Percentiles rank a stretch among this genome's conserved stretches.
phyloP scores from a whole-genome alignment of 2,888 invertebrate genomes.

The Volucella zonaria region DNA sequence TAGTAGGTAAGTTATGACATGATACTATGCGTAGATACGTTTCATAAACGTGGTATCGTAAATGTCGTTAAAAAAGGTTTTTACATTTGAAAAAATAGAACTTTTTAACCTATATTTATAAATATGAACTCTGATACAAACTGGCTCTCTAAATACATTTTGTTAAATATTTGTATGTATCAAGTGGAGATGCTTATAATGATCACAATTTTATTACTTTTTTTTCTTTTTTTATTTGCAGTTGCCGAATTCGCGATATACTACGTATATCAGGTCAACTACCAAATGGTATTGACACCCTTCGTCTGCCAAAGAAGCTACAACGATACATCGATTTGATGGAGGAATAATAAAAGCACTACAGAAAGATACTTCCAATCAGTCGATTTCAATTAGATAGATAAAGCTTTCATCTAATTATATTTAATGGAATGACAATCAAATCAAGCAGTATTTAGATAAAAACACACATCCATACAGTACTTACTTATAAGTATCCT shows the following conservation, averaged over 20 bases:
- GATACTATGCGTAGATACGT: too few relatives aligned
- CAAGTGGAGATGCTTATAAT: neutral
- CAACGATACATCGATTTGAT: constrained; percentile 89
- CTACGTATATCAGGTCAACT: constrained; percentile 88
- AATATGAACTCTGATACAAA: too few relatives aligned
- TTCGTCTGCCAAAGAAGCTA: constrained; percentile 87
- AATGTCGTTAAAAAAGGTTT: too few relatives aligned
- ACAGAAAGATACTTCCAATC: neutral
- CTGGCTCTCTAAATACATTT: too few relatives aligned
- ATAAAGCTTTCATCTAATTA: neutral
- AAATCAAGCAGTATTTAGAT: constrained; percentile 10
- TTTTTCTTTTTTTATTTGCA: constrained; percentile 65
- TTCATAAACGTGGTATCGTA: too few relatives aligned
- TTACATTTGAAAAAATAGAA: too few relatives aligned
- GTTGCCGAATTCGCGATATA: constrained; percentile 87
- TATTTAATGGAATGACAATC: constrained; percentile 3
- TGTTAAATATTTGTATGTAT: too few relatives aligned
- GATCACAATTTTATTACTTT: neutral
- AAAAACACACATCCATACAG: constrained; percentile 3
- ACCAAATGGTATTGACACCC: constrained; percentile 88
- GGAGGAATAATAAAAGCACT: constrained; percentile 83
- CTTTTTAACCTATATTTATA: too few relatives aligned
- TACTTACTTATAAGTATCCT: constrained; percentile 93
- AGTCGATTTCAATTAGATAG: constrained; percentile 42
- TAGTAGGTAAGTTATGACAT: too few relatives aligned